Conservation (phyloP, 1,140 invertebrate genomes). For the Bilobella aurantiaca region DNA sequence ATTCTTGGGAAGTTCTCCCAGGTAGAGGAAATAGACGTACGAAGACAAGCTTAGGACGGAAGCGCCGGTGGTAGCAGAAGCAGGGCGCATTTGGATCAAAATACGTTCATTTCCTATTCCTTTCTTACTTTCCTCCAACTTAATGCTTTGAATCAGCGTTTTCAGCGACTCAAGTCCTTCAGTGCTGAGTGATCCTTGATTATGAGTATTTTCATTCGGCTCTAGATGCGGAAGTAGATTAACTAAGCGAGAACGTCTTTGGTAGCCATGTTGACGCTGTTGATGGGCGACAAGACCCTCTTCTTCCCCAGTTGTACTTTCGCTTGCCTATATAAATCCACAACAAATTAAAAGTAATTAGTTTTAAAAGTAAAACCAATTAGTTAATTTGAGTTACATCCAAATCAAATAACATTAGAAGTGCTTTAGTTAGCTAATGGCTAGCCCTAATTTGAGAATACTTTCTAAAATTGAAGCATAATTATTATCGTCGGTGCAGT, state of each 20-base stretch:
- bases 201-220: neutral
- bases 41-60: constrained; percentile 14
- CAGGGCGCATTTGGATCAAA: constrained; percentile 25
- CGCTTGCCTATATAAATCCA: constrained; percentile 23
- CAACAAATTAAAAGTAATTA: neutral
- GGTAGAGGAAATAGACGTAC: constrained; percentile 31
- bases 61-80: too few species aligned
- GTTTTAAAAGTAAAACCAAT: neutral
- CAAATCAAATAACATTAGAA: too few species aligned
- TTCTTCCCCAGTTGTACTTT: constrained; percentile 31
- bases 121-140: constrained; percentile 17
- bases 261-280: too few species aligned
- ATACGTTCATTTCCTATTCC: constrained; percentile 23
- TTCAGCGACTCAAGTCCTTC: neutral
- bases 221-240: too few species aligned
- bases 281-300: constrained; percentile 25
- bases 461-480: too few species aligned
- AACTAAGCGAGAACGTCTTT: too few species aligned
- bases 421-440: too few species aligned
- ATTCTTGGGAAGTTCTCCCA: constrained; percentile 30
- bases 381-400: too few species aligned
- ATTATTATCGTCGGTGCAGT: too few species aligned
- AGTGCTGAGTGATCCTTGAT: neutral
- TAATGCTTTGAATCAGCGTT: constrained; percentile 19
- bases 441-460: too few species aligned